These are phyloP conservation scores for Pyrrhia umbra DNA, from an alignment of 2,888 invertebrate genomes.

Conservation along the genomic window DNA sequence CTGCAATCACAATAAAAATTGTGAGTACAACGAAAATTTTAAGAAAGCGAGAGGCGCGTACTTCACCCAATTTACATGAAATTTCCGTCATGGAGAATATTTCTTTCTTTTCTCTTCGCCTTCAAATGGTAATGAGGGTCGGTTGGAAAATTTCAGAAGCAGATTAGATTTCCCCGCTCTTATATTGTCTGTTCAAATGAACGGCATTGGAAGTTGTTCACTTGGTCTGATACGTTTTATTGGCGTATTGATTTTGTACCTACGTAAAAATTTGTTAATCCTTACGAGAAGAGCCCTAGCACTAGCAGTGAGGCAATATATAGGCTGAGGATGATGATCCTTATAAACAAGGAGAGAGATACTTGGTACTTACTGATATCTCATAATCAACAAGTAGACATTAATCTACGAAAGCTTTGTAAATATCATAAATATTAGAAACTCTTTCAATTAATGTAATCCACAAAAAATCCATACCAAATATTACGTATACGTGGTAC, in stretches of 20 bases:
- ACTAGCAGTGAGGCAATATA: too few species aligned
- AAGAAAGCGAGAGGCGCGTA: constrained; percentile 78
- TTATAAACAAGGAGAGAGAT: too few species aligned
- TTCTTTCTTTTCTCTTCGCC: constrained; percentile 78
- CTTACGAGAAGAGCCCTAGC: too few species aligned
- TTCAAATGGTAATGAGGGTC: constrained; percentile 86
- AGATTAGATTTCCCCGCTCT: constrained; percentile 80
- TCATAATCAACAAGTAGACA: too few species aligned
- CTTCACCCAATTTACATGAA: constrained; percentile 86
- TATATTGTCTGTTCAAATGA: constrained; percentile 75
- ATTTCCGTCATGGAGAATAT: constrained; percentile 83
- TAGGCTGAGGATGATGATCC: too few species aligned
- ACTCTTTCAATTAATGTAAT: too few species aligned
- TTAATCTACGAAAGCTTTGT: too few species aligned
- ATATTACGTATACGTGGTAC: too few species aligned
- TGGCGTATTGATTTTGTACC: constrained; percentile 40
- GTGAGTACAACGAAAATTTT: constrained; percentile 73
- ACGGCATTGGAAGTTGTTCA: constrained; percentile 67
- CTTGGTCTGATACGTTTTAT: constrained; percentile 59
- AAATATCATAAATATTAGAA: too few species aligned
- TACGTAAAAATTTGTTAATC: constrained; percentile 37
- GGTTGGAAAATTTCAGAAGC: constrained; percentile 81
- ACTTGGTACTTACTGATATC: too few species aligned
- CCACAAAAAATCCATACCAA: too few species aligned
- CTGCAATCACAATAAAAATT: constrained; percentile 74